Evolutionary conservation across 2,888 invertebrate genomes (phyloP).

Genomic region (Margaritifera margaritifera): DNA sequence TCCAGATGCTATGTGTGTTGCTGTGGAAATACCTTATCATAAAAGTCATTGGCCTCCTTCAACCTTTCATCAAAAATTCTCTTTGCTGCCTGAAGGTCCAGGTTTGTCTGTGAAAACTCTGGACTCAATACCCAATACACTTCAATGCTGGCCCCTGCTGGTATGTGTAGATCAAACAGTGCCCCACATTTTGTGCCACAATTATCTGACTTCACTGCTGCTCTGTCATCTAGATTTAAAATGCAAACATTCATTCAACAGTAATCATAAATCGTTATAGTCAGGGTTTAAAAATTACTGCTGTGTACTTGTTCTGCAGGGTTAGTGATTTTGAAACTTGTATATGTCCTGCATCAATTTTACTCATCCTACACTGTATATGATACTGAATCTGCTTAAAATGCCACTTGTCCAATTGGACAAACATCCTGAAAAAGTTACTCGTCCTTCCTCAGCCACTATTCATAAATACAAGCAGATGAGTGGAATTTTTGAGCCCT

Average conservation of each 20-base stretch:
- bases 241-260: background rate
- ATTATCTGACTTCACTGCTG: slow-evolving; percentile 28
- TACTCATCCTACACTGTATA: too few relatives aligned
- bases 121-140: slow-evolving; percentile 33
- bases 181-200: slow-evolving; percentile 64
- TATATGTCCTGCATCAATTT: too few relatives aligned
- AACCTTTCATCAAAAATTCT: background rate
- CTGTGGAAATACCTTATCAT: slow-evolving; percentile 7
- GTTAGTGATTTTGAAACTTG: too few relatives aligned
- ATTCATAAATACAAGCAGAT: too few relatives aligned
- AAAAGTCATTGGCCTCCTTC: slow-evolving; percentile 15
- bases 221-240: slow-evolving; percentile 23
- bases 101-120: slow-evolving; percentile 4
- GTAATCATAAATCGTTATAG: background rate
- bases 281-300: background rate
- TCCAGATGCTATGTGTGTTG: background rate
- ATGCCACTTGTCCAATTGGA: too few relatives aligned
- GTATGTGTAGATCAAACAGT: slow-evolving; percentile 43
- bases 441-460: too few relatives aligned
- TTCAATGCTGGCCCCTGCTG: slow-evolving; percentile 31
- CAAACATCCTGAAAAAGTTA: too few relatives aligned
- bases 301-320: too few relatives aligned
- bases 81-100: slow-evolving; percentile 2
- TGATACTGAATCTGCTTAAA: too few relatives aligned
- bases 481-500: too few relatives aligned